phyloP scores from a whole-genome alignment of 2,888 invertebrate genomes.

The Cyclophora punctaria region DNA sequence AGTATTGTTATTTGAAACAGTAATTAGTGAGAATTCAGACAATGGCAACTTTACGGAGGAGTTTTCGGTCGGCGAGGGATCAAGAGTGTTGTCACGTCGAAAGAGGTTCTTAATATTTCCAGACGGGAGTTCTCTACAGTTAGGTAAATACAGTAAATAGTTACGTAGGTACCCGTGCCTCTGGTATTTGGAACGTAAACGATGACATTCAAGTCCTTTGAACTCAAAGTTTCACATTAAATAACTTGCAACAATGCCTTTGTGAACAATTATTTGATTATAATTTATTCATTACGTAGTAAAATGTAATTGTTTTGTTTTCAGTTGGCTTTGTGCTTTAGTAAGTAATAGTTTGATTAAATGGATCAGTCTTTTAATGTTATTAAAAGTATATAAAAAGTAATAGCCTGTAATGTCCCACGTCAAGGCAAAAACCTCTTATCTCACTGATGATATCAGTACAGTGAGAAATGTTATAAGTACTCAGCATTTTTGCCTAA shows the following conservation, averaged over 20 bases:
- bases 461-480: no score
- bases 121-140: constrained; percentile 76
- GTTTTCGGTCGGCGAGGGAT: constrained; percentile 28
- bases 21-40: constrained; percentile 32
- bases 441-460: no score
- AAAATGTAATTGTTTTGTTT: no score
- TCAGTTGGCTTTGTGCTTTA: no score
- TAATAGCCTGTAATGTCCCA: no score
- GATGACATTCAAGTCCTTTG: constrained; percentile 17
- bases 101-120: constrained; percentile 77
- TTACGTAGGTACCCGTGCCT: constrained; percentile 10
- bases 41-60: constrained; percentile 30
- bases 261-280: constrained; percentile 2
- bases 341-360: no score
- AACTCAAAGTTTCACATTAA: constrained; percentile 13
- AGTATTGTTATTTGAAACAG: constrained; percentile 27
- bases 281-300: constrained; percentile 1
- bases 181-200: constrained; percentile 20
- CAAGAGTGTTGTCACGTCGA: constrained; percentile 62
- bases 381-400: no score
- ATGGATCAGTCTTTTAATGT: no score
- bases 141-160: constrained; percentile 56
- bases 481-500: no score
- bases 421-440: no score
- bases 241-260: constrained; percentile 15